phyloP scores from a whole-genome alignment of 2,113 vertebrate species.

The Thunnus thynnus region DNA sequence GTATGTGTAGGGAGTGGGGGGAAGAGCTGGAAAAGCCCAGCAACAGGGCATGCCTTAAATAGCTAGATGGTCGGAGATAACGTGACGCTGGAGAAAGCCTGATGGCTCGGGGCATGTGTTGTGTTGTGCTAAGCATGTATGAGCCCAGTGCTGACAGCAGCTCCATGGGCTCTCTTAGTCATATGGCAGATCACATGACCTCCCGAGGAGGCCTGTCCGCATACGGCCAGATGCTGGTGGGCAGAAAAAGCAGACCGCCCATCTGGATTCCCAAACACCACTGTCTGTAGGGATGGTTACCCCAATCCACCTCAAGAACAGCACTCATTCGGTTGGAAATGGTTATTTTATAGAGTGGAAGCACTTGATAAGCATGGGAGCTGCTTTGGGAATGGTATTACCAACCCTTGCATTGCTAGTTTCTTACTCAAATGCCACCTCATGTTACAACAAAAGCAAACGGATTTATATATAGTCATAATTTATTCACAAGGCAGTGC shows the following conservation, averaged over 20 bases:
- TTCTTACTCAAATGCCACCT: too few relatives aligned
- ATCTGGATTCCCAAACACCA: constrained; percentile 3
- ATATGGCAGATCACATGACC: constrained; percentile 66
- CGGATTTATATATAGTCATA: too few relatives aligned
- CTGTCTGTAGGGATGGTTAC: constrained; percentile 10
- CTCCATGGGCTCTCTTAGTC: constrained; percentile 43
- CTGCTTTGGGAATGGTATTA: too few relatives aligned
- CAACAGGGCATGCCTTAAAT: constrained; percentile 80
- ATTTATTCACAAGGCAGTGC: too few relatives aligned
- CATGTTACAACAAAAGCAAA: too few relatives aligned
- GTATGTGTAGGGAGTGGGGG: background rate
- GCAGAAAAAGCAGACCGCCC: background rate
- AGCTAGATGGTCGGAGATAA: constrained; percentile 70
- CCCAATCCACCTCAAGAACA: background rate
- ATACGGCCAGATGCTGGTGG: constrained; percentile 9
- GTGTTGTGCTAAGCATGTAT: constrained; percentile 51
- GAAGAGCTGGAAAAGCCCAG: constrained; percentile 71
- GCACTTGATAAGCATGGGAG: too few relatives aligned
- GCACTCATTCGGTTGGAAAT: background rate
- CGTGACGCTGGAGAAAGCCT: constrained; percentile 63
- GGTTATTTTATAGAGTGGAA: too few relatives aligned
- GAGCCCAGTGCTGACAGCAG: constrained; percentile 55
- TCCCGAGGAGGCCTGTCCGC: background rate
- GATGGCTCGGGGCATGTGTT: constrained; percentile 67
- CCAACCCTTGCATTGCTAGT: too few relatives aligned